Base-by-base conservation (phyloP, 2,797 vertebrate species). In the Apodemus agrarius region DNA sequence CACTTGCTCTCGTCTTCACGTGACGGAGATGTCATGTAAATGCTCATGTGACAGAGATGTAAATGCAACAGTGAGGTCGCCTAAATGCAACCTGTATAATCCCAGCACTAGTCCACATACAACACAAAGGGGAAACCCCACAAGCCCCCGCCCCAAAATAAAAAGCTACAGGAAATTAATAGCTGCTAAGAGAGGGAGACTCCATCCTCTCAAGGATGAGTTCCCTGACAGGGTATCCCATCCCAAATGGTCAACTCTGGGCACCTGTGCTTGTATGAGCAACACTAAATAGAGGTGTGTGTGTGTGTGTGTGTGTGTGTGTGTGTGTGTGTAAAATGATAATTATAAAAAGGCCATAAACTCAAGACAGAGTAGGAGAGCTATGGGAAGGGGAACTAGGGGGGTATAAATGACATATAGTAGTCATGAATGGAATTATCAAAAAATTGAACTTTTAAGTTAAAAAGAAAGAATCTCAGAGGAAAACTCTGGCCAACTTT, bases 401-500 rank as follows among this genome's bases (percentile, higher is more conserved):
- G 29, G 9, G 34, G 31, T 12, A 46, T 63, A 63, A 63, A 84
- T 81, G 11, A 59, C 19, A 84, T 12, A 34, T 37, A 83, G 17
- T 63, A 46, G 40, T 46, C 26, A 65, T 46, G 26, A 46, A 65
- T 63, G 40, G 43, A 46, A 63, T 19, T 83, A 31, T 19, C 26
- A 61, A 63, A 63, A 65, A 63, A 69, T 61, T 61, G 40, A 59
- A 82, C 57, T 59, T 59, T 40, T 63, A 83, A 43, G 63, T 61
- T 24, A 13, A 13, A 57, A 37, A 74, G 29, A 82, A 83, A 83
- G 17, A 9, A 17, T 63, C 59, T 31, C 72, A 85, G 52, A n/a
- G 52, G 78, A 96, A 40, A 81, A 17, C 46, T 93, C 94, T 85
- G 93, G 81, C 29, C 79, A 29, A 69, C 37, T 12, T 81, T 76